Conservation (phyloP, 2,113 vertebrate genomes). For the Herpailurus yagouaroundi region DNA sequence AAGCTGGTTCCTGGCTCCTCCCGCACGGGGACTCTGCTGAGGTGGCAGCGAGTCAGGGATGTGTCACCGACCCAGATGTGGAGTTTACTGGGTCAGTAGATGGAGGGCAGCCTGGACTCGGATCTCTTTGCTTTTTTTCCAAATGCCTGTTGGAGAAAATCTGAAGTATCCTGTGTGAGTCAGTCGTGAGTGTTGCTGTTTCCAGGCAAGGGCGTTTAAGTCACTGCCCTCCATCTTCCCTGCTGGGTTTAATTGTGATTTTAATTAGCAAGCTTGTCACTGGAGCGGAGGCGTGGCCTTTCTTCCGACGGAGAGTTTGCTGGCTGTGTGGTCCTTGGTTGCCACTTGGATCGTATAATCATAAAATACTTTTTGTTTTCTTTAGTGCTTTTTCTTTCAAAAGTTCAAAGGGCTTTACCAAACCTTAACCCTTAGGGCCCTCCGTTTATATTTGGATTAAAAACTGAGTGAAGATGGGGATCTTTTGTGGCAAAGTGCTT, state of each 20-base stretch:
- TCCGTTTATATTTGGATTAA: constrained; percentile 38
- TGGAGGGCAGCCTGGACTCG: not conserved
- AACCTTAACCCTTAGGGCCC: constrained; percentile 26
- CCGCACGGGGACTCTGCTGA: not conserved
- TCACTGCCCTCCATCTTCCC: not conserved
- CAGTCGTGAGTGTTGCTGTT: constrained; percentile 52
- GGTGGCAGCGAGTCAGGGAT: not conserved
- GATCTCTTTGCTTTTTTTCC: constrained; percentile 35
- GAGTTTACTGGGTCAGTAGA: constrained; percentile 65
- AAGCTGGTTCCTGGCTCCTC: not conserved
- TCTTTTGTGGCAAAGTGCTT: constrained; percentile 59
- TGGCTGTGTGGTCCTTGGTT: constrained; percentile 57
- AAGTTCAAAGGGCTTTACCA: constrained; percentile 15
- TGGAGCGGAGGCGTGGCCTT: constrained; percentile 4
- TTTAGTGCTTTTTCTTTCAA: not conserved
- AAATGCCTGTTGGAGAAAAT: constrained; percentile 57
- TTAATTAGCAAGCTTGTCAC: constrained; percentile 50
- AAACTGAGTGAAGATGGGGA: not conserved
- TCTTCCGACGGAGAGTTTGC: not conserved
- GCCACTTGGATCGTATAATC: not conserved
- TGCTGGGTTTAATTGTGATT: constrained; percentile 60
- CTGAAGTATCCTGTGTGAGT: constrained; percentile 63
- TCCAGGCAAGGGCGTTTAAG: not conserved
- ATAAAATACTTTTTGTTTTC: not conserved
- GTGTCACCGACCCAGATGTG: not conserved